Conservation (phyloP, 2,797 vertebrate species). For the Fundulus diaphanus region DNA sequence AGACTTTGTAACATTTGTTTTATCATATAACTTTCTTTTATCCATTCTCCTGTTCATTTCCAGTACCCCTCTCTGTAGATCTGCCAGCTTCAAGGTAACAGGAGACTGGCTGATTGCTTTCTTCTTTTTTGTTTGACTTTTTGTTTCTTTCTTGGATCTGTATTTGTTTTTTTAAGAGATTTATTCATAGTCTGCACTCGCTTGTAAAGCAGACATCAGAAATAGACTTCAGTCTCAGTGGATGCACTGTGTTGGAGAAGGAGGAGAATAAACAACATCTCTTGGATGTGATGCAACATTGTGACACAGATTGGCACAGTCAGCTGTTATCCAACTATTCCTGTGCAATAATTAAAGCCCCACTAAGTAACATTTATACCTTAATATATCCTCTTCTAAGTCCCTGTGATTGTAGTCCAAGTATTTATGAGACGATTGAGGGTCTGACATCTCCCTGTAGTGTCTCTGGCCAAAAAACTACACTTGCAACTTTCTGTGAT, state of each 20-base stretch:
- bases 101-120: conserved; percentile 1
- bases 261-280: conserved; percentile 28
- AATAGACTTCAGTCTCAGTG: conserved; percentile 25
- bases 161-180: conserved; percentile 35
- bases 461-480: too few species aligned
- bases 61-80: neutral
- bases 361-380: too few species aligned
- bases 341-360: neutral
- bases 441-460: too few species aligned
- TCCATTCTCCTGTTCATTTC: neutral
- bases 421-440: too few species aligned
- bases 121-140: conserved; percentile 32
- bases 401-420: too few species aligned
- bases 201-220: conserved; percentile 30
- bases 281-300: conserved; percentile 39
- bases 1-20: neutral
- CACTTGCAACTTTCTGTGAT: too few species aligned
- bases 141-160: conserved; percentile 26
- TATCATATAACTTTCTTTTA: neutral
- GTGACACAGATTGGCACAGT: conserved; percentile 24
- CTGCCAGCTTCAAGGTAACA: neutral
- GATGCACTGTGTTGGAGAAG: conserved; percentile 14
- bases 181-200: conserved; percentile 48
- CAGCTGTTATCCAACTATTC: neutral
- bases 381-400: too few species aligned